Percentiles rank a stretch among this genome's conserved stretches.
Conservation (phyloP, 2,797 vertebrate species). For the Phrynocephalus guinanensis region DNA sequence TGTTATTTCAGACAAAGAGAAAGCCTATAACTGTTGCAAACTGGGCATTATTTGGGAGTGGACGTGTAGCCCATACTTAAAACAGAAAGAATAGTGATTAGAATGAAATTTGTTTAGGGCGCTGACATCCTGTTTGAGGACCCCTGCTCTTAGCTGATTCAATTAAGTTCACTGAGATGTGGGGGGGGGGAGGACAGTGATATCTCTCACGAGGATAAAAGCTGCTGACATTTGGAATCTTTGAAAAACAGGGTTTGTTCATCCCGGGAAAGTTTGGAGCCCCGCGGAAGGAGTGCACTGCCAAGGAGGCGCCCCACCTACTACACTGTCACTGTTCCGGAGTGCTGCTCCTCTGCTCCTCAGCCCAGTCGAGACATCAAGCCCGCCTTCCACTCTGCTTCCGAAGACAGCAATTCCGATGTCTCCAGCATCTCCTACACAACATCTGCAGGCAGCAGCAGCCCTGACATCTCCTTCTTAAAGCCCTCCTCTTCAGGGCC, state of each 20-base stretch:
- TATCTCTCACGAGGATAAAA: neutral
- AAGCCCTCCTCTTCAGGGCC: slow-evolving; percentile 23
- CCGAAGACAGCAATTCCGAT: slow-evolving; percentile 87
- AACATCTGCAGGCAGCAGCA: slow-evolving; percentile 75
- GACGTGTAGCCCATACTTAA: neutral
- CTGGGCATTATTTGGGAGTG: neutral
- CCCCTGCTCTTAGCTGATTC: neutral
- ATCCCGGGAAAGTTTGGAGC: slow-evolving; percentile 72
- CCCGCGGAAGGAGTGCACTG: slow-evolving; percentile 78
- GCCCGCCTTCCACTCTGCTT: slow-evolving; percentile 77
- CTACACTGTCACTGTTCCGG: slow-evolving; percentile 76
- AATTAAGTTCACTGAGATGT: neutral
- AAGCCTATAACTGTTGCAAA: neutral
- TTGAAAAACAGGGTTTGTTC: slow-evolving; percentile 76
- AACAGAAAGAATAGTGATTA: neutral
- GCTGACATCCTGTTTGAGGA: neutral
- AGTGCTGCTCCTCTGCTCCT: slow-evolving; percentile 67
- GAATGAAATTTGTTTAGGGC: neutral
- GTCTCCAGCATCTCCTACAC: slow-evolving; percentile 82
- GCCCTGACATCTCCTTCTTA: slow-evolving; percentile 67
- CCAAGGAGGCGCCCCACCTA: slow-evolving; percentile 84
- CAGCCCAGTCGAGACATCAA: slow-evolving; percentile 53
- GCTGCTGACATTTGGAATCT: neutral
- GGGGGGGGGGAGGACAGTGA: too few relatives aligned
- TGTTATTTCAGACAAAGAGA: neutral